Evolutionary conservation across 2,888 invertebrate species (phyloP).

Genomic region (Cybosia mesomella): DNA sequence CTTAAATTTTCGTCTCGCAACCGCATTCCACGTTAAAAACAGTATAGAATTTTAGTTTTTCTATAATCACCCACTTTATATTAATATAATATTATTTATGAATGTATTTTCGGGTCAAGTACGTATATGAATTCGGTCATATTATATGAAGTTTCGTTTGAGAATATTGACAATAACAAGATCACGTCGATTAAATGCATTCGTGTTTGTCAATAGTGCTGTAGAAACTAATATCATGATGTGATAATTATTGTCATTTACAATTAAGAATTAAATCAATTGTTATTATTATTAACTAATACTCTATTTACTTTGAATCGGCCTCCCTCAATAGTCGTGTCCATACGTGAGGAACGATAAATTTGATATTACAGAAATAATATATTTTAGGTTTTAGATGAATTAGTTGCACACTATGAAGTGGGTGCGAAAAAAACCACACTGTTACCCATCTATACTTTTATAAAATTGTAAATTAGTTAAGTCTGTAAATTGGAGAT

Average conservation of each 20-base stretch:
- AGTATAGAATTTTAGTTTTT: constrained; percentile 45
- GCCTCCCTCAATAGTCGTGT: neutral
- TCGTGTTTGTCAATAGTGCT: neutral
- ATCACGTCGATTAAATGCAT: neutral
- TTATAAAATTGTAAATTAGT: too few species aligned
- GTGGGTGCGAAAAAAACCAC: neutral
- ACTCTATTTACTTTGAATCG: neutral
- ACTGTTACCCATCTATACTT: neutral
- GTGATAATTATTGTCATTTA: neutral
- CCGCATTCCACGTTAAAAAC: constrained; percentile 44
- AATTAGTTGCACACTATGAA: too few species aligned
- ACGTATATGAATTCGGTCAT: constrained; percentile 5
- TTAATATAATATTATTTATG: constrained; percentile 50
- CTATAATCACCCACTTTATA: constrained; percentile 44
- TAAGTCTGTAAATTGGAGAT: too few species aligned
- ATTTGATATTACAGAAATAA: too few species aligned
- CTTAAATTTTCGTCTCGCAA: constrained; percentile 44
- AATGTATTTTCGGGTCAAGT: constrained; percentile 30
- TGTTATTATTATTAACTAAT: neutral
- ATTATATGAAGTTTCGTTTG: constrained; percentile 23
- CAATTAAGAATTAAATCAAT: neutral
- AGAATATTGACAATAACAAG: neutral
- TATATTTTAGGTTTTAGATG: neutral
- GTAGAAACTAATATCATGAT: too few species aligned
- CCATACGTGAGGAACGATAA: neutral